Evolutionary conservation across 1,140 invertebrate genomes (phyloP).

Genomic region (Leptonema lineaticorne): DNA sequence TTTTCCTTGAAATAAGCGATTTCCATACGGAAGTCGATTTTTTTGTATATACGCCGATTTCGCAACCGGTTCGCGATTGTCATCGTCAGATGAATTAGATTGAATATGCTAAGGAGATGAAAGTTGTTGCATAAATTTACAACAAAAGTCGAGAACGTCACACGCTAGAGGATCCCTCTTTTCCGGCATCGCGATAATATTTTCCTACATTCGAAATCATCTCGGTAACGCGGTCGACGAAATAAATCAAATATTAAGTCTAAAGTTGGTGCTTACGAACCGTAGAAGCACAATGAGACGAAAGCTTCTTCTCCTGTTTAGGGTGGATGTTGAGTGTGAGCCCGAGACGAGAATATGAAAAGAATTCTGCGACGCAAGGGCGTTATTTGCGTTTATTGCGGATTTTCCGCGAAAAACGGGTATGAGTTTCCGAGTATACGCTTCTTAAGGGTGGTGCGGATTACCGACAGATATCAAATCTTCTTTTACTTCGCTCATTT

Average conservation of each 20-base stretch:
- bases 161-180: too few species aligned
- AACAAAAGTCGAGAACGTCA: neutral
- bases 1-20: too few species aligned
- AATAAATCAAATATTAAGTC: slow-evolving; percentile 43
- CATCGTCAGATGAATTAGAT: too few species aligned
- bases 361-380: slow-evolving; percentile 35
- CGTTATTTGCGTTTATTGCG: slow-evolving; percentile 40
- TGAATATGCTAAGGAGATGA: too few species aligned
- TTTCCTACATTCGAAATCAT: neutral
- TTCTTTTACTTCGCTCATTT: too few species aligned
- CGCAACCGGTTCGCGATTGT: too few species aligned
- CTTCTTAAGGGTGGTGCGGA: slow-evolving; percentile 5
- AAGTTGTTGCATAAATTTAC: too few species aligned
- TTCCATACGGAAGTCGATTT: too few species aligned
- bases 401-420: slow-evolving; percentile 24
- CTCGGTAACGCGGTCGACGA: neutral
- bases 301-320: slow-evolving; percentile 24
- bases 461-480: slow-evolving; percentile 26
- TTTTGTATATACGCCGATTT: too few species aligned
- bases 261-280: slow-evolving; percentile 38
- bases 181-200: too few species aligned
- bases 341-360: slow-evolving; percentile 39
- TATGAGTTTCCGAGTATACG: neutral
- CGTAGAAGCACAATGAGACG: slow-evolving; percentile 35
- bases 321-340: slow-evolving; percentile 21